These are phyloP conservation scores for Empidonax traillii DNA, from an alignment of 2,113 vertebrate genomes.

Conservation along the genomic window DNA sequence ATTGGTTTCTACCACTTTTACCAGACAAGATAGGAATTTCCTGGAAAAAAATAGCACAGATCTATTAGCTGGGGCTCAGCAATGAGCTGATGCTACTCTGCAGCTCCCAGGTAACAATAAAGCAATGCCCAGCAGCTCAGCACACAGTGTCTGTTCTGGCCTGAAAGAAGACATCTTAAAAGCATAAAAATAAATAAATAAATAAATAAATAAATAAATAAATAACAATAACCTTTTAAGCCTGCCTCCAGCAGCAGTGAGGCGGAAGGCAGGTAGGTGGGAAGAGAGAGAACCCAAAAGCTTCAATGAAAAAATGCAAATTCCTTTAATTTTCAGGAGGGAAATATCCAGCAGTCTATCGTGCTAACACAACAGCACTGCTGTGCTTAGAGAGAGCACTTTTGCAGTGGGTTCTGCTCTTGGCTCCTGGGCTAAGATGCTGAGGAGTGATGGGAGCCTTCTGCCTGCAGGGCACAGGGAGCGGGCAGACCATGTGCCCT, in stretches of 20 bases:
- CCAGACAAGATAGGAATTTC: background rate
- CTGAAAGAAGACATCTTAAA: background rate
- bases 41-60: background rate
- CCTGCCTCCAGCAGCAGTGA: background rate
- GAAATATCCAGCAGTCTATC: fast-evolving
- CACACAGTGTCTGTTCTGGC: background rate
- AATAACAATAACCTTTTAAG: background rate
- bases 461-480: background rate
- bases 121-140: background rate
- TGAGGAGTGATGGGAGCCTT: background rate
- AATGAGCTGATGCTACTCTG: background rate
- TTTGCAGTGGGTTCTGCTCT: background rate
- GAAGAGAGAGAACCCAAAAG: background rate
- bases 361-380: background rate
- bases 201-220: background rate
- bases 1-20: background rate
- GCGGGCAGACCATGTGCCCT: background rate
- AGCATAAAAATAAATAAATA: background rate
- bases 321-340: background rate
- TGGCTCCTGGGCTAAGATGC: background rate
- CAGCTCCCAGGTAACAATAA: background rate
- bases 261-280: background rate
- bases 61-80: background rate
- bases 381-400: background rate
- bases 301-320: background rate